phyloP scores from a whole-genome alignment of 2,797 vertebrate species.

The Platyrinchus mystaceus region DNA sequence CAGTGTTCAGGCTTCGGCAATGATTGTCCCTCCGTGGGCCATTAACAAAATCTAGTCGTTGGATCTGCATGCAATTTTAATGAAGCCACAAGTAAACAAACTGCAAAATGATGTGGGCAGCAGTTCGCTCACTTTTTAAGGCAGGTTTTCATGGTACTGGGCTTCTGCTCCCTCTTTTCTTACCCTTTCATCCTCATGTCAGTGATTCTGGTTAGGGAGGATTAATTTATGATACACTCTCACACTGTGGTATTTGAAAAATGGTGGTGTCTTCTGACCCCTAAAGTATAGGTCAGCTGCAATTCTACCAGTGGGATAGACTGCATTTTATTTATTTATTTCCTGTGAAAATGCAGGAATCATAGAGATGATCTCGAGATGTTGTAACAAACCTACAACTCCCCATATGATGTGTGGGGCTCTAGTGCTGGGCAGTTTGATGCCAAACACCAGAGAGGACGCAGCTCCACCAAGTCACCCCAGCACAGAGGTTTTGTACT shows the following conservation, averaged over 20 bases:
- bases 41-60: conserved; percentile 72
- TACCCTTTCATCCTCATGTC: neutral
- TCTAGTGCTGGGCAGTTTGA: neutral
- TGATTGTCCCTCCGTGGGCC: conserved; percentile 70
- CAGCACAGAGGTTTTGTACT: neutral
- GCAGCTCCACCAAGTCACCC: neutral
- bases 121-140: conserved; percentile 27
- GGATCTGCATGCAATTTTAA: conserved; percentile 75
- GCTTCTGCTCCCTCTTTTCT: neutral
- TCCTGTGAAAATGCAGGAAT: neutral
- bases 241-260: neutral
- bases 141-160: neutral
- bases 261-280: neutral
- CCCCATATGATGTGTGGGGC: accelerated
- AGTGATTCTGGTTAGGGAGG: neutral
- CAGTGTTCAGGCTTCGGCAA: conserved; percentile 62
- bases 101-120: conserved; percentile 46
- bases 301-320: neutral
- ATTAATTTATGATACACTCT: neutral
- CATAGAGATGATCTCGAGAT: accelerated
- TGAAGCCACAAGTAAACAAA: conserved; percentile 73
- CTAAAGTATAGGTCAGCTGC: neutral
- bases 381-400: neutral
- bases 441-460: no score
- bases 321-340: neutral